Evolutionary conservation across 2,113 vertebrate genomes (phyloP), one percentile per base, ranked within the genome.

Genomic region (Amblyornis subalaris): DNA sequence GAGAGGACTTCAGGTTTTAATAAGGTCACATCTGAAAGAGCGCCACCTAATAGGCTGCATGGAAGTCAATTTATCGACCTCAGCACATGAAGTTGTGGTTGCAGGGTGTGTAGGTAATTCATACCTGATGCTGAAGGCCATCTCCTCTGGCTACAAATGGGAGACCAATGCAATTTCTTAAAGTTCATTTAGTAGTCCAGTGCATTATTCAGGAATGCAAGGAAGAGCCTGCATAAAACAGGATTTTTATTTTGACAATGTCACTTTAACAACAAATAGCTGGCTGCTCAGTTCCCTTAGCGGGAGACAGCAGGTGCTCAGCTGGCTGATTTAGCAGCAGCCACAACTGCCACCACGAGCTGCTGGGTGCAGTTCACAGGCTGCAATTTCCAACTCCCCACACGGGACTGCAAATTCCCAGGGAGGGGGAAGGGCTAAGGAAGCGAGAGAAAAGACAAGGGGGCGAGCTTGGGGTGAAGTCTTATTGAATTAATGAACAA

Each of bases 271-370:
- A 73, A 91, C 62, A 93, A 97, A 96, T 82, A 92, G 62, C 77
- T 73, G 58, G 60, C 64, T 89, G 78, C 66, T 91, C 65, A 33
- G 72, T 45, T 93, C 75, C 64, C 82, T 84, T 57, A 66, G 95
- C 89, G 3, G 93, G 77, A 97, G 95, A 86, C 94, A 93, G 95
- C 88, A 95, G 94, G 95, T 96, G 96, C 96, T 96, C 96, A 95
- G 90, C 95, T 84, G 93, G 95, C 87, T 95, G 95, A 96, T 87
- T 93, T 82, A 93, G 75, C 94, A 91, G 94, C 62, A 92, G 92
- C 85, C 77, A 1, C 84, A 79, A 95, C 95, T 42, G 17, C 92
- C 86, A 96, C 94, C 91, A 62, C 0, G n/a, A 97, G 92, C 94
- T 96, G 90, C 83, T 90, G 94, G 94, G 88, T 93, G 87, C 89